These are phyloP conservation scores for Halichoeres trimaculatus DNA, from an alignment of 2,113 vertebrate genomes.

Conservation along the genomic window DNA sequence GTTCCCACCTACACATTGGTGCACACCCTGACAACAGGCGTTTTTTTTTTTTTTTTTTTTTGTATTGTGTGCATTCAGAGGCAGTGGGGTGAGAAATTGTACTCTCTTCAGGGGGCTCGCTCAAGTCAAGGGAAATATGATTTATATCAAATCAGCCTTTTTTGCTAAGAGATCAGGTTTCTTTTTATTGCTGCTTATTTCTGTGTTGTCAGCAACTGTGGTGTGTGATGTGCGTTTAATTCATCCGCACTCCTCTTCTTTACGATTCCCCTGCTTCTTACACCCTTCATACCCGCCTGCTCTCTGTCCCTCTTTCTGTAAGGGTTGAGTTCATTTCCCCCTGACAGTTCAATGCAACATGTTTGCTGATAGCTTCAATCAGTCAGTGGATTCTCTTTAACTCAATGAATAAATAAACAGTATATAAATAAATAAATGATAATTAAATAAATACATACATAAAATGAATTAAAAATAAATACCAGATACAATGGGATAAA, in stretches of 20 bases:
- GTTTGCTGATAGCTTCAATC: slow-evolving; percentile 6
- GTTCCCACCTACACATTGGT: slow-evolving; percentile 2
- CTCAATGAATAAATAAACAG: not conserved
- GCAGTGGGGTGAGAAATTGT: slow-evolving; percentile 68
- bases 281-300: not conserved
- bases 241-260: slow-evolving; percentile 19
- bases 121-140: slow-evolving; percentile 58
- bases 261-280: not conserved
- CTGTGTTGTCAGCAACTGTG: slow-evolving; percentile 66
- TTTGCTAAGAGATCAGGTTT: slow-evolving; percentile 54
- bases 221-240: slow-evolving; percentile 38
- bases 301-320: not conserved
- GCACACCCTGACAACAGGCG: slow-evolving; percentile 4
- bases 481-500: too few species aligned
- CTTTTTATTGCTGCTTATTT: slow-evolving; percentile 51
- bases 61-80: slow-evolving; percentile 22
- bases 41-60: too few species aligned
- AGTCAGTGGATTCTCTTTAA: slow-evolving; percentile 3
- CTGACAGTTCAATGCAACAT: not conserved
- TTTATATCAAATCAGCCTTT: slow-evolving; percentile 70
- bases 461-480: too few species aligned
- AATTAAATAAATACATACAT: too few species aligned
- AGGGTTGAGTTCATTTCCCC: slow-evolving; percentile 13
- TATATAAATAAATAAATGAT: too few species aligned
- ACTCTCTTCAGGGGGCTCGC: slow-evolving; percentile 51